Evolutionary conservation across 1,140 invertebrate species (phyloP), one percentile per base, ranked within the genome.

Genomic region (Diorhabda elongata): DNA sequence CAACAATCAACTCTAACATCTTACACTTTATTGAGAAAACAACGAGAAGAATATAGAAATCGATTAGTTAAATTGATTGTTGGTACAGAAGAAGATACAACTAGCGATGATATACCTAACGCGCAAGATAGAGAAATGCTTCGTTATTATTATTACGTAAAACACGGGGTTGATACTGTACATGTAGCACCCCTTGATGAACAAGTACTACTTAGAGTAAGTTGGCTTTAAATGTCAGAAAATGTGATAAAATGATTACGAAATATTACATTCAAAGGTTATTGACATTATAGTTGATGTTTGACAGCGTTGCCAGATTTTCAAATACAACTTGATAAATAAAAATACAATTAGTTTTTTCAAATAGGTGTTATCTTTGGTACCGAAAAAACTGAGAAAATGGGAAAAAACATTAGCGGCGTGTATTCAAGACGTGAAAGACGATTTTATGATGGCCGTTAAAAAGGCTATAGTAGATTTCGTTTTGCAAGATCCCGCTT

Each of bases 391-490:
- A 71, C 74, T 90, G 2, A 85, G 84, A 70, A 84, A 83, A 79
- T 91, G 87, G 85, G 78, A 84, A 65, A 78, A 84, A 0, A 85
- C 85, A 4, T 77, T 91, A 1, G 79, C 82, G 1, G 79, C 81
- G 44, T 85, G 87, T 61, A 85, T 90, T 8, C 77, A 85, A 67
- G 89, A 92, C 77, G 86, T 89, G 74, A 84, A 89, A 75, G 88
- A 92, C 71, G 91, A 95, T 75, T 97, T 94, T 80, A 85, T 91
- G 73, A 85, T 91, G 73, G 90, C 89, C 73, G 90, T 96, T 68
- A 97, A 96, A 78, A 96, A 94, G 81, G 90, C 94, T 0, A 87
- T 93, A 3, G 87, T 94, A 3, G 93, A 97, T 83, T 97, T 94
- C 81, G 93, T 95, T 3, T 81, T 97, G 2, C 88, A 89, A 77